Percentiles rank a stretch among this genome's conserved stretches.
These are phyloP conservation scores for Bombylius major DNA, from an alignment of 2,888 invertebrate species.

Conservation along the genomic window DNA sequence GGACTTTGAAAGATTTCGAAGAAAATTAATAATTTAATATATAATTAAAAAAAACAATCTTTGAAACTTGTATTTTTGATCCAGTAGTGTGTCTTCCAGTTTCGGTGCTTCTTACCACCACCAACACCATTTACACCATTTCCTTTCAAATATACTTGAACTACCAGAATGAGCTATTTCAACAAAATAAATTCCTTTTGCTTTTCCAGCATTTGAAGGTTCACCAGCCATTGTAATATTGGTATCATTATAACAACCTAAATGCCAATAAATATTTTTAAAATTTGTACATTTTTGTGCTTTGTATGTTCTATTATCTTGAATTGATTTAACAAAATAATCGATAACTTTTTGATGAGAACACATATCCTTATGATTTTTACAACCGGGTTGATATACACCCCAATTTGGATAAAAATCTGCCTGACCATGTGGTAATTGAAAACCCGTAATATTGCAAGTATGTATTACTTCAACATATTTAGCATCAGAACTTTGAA, in stretches of 20 bases:
- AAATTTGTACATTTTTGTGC: background rate
- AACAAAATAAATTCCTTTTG: background rate
- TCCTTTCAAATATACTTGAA: too few relatives aligned
- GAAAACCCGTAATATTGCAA: constrained; percentile 33
- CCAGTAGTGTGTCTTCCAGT: too few relatives aligned
- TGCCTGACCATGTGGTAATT: constrained; percentile 37
- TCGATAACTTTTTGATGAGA: constrained; percentile 35
- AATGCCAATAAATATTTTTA: too few relatives aligned
- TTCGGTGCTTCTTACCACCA: too few relatives aligned
- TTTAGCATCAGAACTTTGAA: constrained; percentile 52
- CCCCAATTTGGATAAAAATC: constrained; percentile 51
- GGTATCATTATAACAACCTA: background rate
- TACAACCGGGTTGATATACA: constrained; percentile 47
- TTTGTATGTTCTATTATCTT: background rate
- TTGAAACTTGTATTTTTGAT: too few relatives aligned
- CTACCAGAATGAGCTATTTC: too few relatives aligned
- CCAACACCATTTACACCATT: too few relatives aligned
- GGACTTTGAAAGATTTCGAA: too few relatives aligned
- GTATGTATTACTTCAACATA: constrained; percentile 69
- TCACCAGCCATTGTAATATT: background rate
- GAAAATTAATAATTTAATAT: too few relatives aligned
- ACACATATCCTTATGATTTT: constrained; percentile 32
- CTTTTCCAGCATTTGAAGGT: background rate
- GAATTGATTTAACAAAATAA: constrained; percentile 38
- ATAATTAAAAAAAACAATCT: too few relatives aligned